Percentiles rank a stretch among this genome's conserved stretches.
These are phyloP conservation scores for Casuarius casuarius DNA, from an alignment of 2,113 vertebrate species.

Conservation along the genomic window DNA sequence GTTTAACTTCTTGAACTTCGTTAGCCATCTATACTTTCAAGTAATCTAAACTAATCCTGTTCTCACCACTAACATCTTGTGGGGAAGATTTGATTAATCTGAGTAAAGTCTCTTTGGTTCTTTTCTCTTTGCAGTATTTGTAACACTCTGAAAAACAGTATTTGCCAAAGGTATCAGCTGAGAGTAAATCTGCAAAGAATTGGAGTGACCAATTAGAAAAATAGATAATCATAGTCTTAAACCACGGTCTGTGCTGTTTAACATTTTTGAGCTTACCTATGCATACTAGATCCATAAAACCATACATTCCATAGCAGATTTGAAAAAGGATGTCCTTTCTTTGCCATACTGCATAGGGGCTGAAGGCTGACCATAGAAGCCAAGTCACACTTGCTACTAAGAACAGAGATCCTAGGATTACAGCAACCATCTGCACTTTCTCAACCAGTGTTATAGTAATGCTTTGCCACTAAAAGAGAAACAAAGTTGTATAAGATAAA, in stretches of 20 bases:
- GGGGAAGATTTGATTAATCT: neutral
- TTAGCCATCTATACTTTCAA: neutral
- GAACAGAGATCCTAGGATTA: conserved; percentile 95
- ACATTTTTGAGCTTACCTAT: conserved; percentile 85
- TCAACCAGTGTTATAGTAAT: conserved; percentile 97
- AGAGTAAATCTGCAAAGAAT: conserved; percentile 54
- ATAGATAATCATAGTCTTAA: conserved; percentile 49
- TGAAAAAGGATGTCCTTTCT: conserved; percentile 95
- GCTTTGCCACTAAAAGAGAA: conserved; percentile 92
- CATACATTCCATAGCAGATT: conserved; percentile 98
- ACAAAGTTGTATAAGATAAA: conserved; percentile 77
- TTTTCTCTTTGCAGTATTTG: neutral
- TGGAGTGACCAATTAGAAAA: conserved; percentile 53
- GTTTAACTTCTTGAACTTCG: neutral
- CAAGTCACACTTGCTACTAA: conserved; percentile 94
- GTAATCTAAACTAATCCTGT: neutral
- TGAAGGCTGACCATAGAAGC: conserved; percentile 96
- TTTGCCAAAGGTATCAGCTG: conserved; percentile 16
- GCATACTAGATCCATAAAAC: conserved; percentile 97
- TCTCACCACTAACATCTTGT: neutral
- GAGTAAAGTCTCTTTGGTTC: neutral
- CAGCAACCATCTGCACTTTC: conserved; percentile 96
- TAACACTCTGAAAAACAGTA: neutral
- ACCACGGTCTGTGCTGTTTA: conserved; percentile 56
- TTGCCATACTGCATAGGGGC: conserved; percentile 93